Conservation (phyloP, 2,113 vertebrate species). For the Cacatua alba region DNA sequence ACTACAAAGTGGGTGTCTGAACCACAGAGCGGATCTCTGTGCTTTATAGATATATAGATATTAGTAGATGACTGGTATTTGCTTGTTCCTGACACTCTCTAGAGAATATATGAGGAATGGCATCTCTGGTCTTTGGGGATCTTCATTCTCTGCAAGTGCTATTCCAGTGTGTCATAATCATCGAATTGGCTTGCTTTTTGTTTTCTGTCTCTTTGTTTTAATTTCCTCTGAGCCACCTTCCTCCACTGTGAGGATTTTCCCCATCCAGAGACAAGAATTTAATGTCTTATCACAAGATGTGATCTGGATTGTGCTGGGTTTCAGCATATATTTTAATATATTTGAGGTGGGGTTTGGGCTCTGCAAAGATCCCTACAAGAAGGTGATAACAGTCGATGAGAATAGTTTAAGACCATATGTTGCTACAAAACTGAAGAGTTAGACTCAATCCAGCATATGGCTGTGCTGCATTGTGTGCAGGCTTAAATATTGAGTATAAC, state of each 20-base stretch:
- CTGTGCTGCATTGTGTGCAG: neutral
- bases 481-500: neutral
- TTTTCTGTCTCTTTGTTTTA: neutral
- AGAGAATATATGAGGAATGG: neutral
- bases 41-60: neutral
- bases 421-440: neutral
- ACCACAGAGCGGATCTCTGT: neutral
- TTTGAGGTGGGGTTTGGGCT: neutral
- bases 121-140: neutral
- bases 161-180: neutral
- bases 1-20: neutral
- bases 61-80: neutral
- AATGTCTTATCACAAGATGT: neutral
- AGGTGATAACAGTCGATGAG: neutral
- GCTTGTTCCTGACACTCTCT: neutral
- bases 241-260: neutral
- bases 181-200: neutral
- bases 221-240: neutral
- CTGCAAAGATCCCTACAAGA: neutral
- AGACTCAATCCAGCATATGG: neutral
- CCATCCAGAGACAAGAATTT: neutral
- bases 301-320: neutral
- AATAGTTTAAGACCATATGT: slow-evolving; percentile 4
- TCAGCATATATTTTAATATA: neutral
- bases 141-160: neutral